A percentile compares a stretch with the other conserved stretches of the same genome.
Evolutionary conservation across 2,797 vertebrate species (phyloP).

Genomic region (Gymnothorax javanicus): DNA sequence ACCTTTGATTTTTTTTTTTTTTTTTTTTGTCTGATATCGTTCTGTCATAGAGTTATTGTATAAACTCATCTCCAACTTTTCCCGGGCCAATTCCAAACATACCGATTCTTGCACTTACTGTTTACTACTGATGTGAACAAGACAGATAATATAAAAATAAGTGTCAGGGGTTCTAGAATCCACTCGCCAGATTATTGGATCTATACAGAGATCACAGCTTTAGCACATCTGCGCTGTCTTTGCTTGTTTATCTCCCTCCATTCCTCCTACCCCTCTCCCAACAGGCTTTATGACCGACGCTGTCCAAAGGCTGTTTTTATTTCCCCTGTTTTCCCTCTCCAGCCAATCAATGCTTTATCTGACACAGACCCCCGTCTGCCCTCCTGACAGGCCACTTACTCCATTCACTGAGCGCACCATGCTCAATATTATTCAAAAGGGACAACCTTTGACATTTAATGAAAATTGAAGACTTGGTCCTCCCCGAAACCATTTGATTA

Average conservation of each 20-base stretch:
- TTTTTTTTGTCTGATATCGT: neutral
- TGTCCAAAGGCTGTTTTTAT: neutral
- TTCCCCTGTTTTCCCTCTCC: neutral
- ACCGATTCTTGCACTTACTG: neutral
- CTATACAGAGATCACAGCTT: neutral
- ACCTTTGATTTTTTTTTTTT: neutral
- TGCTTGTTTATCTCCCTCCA: neutral
- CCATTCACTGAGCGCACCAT: neutral
- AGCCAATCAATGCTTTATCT: neutral
- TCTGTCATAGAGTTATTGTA: slow-evolving; percentile 3
- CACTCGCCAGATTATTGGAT: neutral
- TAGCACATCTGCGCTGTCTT: neutral
- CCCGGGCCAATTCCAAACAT: neutral
- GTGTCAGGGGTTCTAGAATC: neutral
- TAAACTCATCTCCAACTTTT: neutral
- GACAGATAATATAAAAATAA: neutral
- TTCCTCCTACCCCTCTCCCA: too few relatives aligned
- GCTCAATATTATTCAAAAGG: neutral
- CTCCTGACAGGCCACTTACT: neutral
- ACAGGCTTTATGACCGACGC: neutral
- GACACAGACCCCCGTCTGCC: neutral
- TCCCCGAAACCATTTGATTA: neutral
- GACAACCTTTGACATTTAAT: neutral
- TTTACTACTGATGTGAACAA: neutral
- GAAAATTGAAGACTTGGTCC: neutral